phyloP scores from a whole-genome alignment of 2,797 vertebrate genomes.

The Malacoraja senta region DNA sequence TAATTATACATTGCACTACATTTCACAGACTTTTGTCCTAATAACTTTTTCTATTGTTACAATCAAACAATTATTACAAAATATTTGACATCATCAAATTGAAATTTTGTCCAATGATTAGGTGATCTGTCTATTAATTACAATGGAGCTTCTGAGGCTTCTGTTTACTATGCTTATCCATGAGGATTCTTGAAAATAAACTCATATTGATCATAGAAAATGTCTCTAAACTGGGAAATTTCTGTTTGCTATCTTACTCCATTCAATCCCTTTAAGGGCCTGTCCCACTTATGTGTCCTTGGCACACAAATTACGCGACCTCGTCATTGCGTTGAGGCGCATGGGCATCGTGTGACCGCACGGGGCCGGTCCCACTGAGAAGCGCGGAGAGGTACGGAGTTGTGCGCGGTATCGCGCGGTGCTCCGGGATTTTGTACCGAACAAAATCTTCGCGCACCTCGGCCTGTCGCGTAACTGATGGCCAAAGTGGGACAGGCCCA shows the following conservation, averaged over 20 bases:
- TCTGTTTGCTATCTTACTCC: background rate
- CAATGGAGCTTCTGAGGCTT: background rate
- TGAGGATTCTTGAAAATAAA: background rate
- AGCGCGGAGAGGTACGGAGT: no score
- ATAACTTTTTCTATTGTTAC: background rate
- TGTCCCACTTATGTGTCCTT: no score
- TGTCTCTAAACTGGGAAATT: background rate
- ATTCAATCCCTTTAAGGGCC: no score
- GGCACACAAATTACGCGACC: no score
- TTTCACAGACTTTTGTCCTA: background rate
- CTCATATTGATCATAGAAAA: background rate
- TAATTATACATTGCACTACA: background rate
- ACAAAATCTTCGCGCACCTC: no score
- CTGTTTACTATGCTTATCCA: background rate
- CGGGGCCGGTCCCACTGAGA: no score
- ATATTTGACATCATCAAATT: background rate
- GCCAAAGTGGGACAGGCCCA: no score
- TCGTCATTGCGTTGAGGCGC: no score
- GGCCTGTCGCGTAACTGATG: no score
- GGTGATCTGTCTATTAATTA: background rate
- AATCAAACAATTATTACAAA: background rate
- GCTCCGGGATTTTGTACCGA: no score
- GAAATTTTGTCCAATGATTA: background rate
- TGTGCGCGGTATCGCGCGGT: no score
- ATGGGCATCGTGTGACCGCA: no score